Evolutionary conservation across 2,888 invertebrate genomes (phyloP).

Genomic region (Ctena decussata): DNA sequence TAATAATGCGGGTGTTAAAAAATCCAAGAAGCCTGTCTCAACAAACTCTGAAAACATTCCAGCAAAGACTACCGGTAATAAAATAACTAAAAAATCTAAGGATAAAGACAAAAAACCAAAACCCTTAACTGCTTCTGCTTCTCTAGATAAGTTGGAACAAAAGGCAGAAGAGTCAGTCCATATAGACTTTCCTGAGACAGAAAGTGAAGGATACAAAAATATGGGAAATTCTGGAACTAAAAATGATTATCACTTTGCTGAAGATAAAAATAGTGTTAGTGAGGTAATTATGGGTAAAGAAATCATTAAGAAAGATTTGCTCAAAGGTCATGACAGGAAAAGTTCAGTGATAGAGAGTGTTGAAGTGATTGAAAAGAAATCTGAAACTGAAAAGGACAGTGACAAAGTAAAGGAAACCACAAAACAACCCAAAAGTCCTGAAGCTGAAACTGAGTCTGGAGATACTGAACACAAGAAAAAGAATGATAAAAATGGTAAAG

Average conservation of each 20-base stretch:
- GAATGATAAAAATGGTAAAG: constrained; percentile 13
- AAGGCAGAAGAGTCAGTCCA: constrained; percentile 51
- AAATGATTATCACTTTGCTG: constrained; percentile 53
- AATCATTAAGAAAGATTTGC: constrained; percentile 38
- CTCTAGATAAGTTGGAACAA: constrained; percentile 45
- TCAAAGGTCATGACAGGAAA: constrained; percentile 47
- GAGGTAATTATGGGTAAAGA: constrained; percentile 44
- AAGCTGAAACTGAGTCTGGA: background rate
- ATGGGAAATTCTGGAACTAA: constrained; percentile 74
- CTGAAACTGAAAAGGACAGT: constrained; percentile 27
- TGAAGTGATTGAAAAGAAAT: constrained; percentile 55
- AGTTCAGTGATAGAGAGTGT: constrained; percentile 33
- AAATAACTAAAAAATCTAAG: constrained; percentile 35
- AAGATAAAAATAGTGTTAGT: constrained; percentile 57
- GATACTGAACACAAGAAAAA: constrained; percentile 1
- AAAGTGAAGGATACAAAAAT: constrained; percentile 41
- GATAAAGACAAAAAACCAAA: constrained; percentile 74
- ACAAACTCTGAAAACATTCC: constrained; percentile 63
- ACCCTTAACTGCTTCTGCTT: constrained; percentile 45
- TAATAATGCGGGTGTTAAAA: constrained; percentile 66
- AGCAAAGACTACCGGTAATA: constrained; percentile 65
- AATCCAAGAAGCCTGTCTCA: constrained; percentile 61
- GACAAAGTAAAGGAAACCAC: constrained; percentile 4
- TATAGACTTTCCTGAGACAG: constrained; percentile 27
- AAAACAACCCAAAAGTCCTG: background rate